Conservation (phyloP, 1,140 invertebrate species). For the Agrypnia vestita region DNA sequence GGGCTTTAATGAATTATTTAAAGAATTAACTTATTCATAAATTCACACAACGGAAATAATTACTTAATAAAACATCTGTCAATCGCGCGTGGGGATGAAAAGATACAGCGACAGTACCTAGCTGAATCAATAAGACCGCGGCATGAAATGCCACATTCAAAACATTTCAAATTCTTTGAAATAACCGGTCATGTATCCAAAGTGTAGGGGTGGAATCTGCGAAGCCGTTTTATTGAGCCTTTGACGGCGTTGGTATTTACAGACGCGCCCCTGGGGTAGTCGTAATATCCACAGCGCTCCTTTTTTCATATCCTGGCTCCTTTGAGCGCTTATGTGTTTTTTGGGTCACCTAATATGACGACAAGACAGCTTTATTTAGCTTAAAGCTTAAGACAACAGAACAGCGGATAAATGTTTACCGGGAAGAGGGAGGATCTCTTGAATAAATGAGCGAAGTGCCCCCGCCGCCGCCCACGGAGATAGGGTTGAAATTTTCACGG, state of each 20-base stretch:
- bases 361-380: conserved; percentile 58
- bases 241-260: conserved; percentile 50
- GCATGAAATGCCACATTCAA: neutral
- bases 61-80: no score
- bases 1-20: no score
- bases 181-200: conserved; percentile 16
- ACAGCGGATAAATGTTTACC: conserved; percentile 55
- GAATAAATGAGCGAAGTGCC: conserved; percentile 56
- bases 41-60: no score
- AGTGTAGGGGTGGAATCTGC: conserved; percentile 45
- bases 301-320: conserved; percentile 59
- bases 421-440: conserved; percentile 50
- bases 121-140: no score
- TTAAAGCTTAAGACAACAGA: conserved; percentile 50
- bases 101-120: no score
- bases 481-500: conserved; percentile 60
- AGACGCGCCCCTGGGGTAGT: neutral
- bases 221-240: conserved; percentile 54
- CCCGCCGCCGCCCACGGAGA: conserved; percentile 51
- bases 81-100: no score
- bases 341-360: conserved; percentile 60
- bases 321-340: conserved; percentile 58
- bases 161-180: conserved; percentile 14
- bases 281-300: conserved; percentile 40
- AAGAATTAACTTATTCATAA: no score